Evolutionary conservation across 2,888 invertebrate genomes (phyloP).

Genomic region (Drosophila borborema): DNA sequence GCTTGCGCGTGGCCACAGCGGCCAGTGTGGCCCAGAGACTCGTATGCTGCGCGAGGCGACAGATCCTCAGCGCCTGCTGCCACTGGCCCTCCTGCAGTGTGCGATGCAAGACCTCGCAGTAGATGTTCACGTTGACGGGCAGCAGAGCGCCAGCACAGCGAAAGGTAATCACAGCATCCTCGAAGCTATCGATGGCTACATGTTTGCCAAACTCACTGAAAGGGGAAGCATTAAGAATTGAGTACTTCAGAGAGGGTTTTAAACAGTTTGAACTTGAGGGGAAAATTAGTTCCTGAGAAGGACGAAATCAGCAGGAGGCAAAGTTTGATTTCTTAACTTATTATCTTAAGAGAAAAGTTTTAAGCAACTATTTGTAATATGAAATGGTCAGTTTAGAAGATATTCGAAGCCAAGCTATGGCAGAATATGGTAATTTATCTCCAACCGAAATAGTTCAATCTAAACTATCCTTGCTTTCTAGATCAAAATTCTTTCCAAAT

Average conservation of each 20-base stretch:
- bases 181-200: conserved; percentile 92
- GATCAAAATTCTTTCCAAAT: not conserved
- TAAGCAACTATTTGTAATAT: too few species aligned
- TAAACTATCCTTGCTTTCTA: not conserved
- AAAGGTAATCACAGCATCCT: conserved; percentile 93
- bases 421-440: too few species aligned
- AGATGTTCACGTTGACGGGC: conserved; percentile 82
- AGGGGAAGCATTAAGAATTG: too few species aligned
- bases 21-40: conserved; percentile 98
- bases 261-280: too few species aligned
- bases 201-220: conserved; percentile 94
- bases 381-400: too few species aligned
- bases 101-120: conserved; percentile 87
- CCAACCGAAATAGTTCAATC: not conserved
- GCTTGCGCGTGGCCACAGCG: conserved; percentile 94
- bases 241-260: too few species aligned
- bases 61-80: conserved; percentile 93
- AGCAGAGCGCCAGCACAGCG: conserved; percentile 95
- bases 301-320: too few species aligned
- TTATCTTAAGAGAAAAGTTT: not conserved
- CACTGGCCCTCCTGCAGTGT: conserved; percentile 92
- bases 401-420: too few species aligned
- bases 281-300: too few species aligned
- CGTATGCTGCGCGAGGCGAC: conserved; percentile 86
- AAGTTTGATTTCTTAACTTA: not conserved